phyloP scores from a whole-genome alignment of 2,113 vertebrate genomes.

The Microtus pennsylvanicus region DNA sequence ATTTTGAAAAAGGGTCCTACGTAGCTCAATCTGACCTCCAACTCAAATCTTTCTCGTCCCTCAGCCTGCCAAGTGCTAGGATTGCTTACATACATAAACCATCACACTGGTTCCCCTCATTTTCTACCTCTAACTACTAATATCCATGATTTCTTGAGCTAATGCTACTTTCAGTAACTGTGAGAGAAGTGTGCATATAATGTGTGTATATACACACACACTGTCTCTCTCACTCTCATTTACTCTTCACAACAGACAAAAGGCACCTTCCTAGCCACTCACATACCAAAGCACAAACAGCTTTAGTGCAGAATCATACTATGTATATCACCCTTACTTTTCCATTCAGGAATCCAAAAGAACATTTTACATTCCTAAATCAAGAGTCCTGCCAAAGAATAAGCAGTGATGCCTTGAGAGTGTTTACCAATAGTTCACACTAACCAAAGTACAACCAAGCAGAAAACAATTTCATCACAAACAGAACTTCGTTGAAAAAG shows the following conservation, averaged over 20 bases:
- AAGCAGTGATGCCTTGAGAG: not conserved
- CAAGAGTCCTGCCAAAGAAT: conserved; percentile 41
- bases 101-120: not conserved
- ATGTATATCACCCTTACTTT: not conserved
- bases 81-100: not conserved
- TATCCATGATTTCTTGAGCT: not conserved
- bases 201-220: not conserved
- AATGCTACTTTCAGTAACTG: not conserved
- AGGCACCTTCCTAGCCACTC: not conserved
- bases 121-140: not conserved
- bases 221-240: not conserved
- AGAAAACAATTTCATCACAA: conserved; percentile 32
- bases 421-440: not conserved
- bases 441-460: conserved; percentile 8
- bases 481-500: conserved; percentile 2
- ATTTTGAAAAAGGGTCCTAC: not conserved
- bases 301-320: not conserved
- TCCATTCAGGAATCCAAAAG: conserved; percentile 30
- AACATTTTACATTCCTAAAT: not conserved
- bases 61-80: not conserved
- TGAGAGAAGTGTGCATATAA: not conserved
- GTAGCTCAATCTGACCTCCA: not conserved
- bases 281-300: not conserved
- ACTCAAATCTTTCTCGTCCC: not conserved
- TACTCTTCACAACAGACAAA: not conserved